Percentiles rank a stretch among this genome's conserved stretches.
These are phyloP conservation scores for Penaeus chinensis DNA, from an alignment of 1,140 invertebrate species.

Conservation along the genomic window DNA sequence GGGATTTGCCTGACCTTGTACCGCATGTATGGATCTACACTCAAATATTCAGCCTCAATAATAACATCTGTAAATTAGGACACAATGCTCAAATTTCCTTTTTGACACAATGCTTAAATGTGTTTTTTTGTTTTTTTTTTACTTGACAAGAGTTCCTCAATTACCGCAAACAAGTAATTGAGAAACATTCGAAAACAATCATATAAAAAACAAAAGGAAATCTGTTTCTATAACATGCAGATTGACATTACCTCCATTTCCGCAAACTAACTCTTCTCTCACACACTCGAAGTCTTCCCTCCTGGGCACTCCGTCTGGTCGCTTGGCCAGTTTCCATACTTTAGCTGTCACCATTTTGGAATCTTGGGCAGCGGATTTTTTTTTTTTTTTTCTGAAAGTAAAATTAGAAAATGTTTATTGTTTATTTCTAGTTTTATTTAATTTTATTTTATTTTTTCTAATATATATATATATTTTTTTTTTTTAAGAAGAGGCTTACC, in stretches of 20 bases:
- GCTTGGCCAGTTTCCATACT: conserved; percentile 27
- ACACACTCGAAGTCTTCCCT: conserved; percentile 74
- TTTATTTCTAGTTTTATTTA: no score
- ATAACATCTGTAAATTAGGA: conserved; percentile 26
- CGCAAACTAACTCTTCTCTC: conserved; percentile 74
- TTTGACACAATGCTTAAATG: no score
- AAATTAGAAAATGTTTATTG: no score
- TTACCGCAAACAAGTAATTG: not conserved
- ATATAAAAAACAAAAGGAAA: not conserved
- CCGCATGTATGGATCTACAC: conserved; percentile 62
- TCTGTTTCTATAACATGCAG: no score
- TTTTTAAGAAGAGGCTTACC: no score
- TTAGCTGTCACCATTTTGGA: conserved; percentile 29
- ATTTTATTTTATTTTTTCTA: no score
- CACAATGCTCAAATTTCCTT: no score
- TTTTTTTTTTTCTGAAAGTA: not conserved
- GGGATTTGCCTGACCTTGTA: conserved; percentile 28
- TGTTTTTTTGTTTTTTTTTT: no score
- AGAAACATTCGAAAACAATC: not conserved
- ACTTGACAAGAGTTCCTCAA: no score
- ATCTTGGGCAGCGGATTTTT: not conserved
- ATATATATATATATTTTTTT: no score
- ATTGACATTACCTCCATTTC: conserved; percentile 73
- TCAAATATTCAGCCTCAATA: conserved; percentile 53
- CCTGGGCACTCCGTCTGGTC: conserved; percentile 74